Evolutionary conservation across 35 echinoderm and acorn worm species (phyloP).

Genomic region (Apostichopus japonicus): DNA sequence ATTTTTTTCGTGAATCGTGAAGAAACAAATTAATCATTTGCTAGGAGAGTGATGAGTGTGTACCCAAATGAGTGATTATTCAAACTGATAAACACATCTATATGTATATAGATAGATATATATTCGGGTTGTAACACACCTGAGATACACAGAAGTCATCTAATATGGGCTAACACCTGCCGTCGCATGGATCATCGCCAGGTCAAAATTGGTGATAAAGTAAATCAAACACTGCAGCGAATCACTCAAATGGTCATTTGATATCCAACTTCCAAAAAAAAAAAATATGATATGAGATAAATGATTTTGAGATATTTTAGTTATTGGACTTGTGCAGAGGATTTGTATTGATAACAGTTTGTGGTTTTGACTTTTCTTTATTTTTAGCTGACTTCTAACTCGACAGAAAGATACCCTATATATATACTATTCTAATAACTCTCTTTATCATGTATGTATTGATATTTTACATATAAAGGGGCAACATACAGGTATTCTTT

Average conservation of each 20-base stretch:
- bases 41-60: neutral
- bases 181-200: neutral
- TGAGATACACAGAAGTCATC: neutral
- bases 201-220: neutral
- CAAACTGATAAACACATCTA: neutral
- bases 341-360: too few species aligned
- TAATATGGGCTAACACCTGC: neutral
- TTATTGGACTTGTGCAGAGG: too few species aligned
- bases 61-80: neutral
- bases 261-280: neutral
- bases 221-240: neutral
- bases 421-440: too few species aligned
- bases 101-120: neutral
- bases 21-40: conserved; percentile 12
- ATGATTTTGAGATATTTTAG: neutral
- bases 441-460: too few species aligned
- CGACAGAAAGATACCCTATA: too few species aligned
- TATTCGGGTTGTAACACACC: neutral
- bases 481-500: too few species aligned
- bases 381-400: too few species aligned
- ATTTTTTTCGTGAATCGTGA: neutral
- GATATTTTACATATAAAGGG: too few species aligned
- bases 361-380: too few species aligned
- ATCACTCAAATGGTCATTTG: too few species aligned
- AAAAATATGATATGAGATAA: neutral